These are phyloP conservation scores for Malurus cyaneus DNA, from an alignment of 2,113 vertebrate species.

Conservation along the genomic window DNA sequence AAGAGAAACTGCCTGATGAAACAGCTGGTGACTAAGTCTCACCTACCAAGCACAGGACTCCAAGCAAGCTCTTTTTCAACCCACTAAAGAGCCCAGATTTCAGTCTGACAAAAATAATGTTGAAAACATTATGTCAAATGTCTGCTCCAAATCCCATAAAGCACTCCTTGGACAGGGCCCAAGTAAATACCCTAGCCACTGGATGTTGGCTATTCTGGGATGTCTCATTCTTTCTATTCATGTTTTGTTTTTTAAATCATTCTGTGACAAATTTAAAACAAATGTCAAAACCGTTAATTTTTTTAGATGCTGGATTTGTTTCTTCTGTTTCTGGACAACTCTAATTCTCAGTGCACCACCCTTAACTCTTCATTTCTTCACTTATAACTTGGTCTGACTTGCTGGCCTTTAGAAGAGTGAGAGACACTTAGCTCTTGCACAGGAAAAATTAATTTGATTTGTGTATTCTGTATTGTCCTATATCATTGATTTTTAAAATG, in stretches of 20 bases:
- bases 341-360: slow-evolving; percentile 27
- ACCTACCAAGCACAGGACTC: background rate
- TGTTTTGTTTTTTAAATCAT: slow-evolving; percentile 68
- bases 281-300: slow-evolving; percentile 57
- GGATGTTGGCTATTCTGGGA: slow-evolving; percentile 66
- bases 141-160: slow-evolving; percentile 65
- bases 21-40: background rate
- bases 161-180: slow-evolving; percentile 39
- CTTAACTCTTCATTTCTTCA: slow-evolving; percentile 34
- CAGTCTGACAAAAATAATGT: slow-evolving; percentile 51
- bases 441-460: background rate
- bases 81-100: slow-evolving; percentile 5
- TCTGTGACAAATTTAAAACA: slow-evolving; percentile 70
- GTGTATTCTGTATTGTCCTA: background rate
- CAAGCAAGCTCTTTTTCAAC: slow-evolving; percentile 2
- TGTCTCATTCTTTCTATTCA: slow-evolving; percentile 69
- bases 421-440: background rate
- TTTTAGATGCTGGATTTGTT: background rate
- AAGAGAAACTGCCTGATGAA: background rate
- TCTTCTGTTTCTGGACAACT: slow-evolving; percentile 15
- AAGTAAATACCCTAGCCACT: slow-evolving; percentile 69
- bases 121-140: slow-evolving; percentile 64
- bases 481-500: background rate
- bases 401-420: background rate
- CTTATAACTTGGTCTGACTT: background rate